These are phyloP conservation scores for Calephelis virginiensis DNA, from an alignment of 1,140 invertebrate species.

Conservation along the genomic window DNA sequence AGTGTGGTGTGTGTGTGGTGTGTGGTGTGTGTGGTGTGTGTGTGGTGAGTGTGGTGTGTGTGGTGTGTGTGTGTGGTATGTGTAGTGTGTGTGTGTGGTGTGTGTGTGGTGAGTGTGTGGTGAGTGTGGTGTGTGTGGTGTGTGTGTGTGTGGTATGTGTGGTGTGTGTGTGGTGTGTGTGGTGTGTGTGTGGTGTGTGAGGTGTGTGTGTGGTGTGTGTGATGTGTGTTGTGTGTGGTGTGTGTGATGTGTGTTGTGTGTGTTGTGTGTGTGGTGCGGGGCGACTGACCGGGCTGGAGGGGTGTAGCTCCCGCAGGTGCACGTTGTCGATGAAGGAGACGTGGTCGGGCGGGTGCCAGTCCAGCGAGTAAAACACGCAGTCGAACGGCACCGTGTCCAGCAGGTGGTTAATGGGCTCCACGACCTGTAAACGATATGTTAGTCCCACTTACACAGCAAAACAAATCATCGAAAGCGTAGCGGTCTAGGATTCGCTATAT, in stretches of 20 bases:
- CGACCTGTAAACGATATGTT: slow-evolving; percentile 79
- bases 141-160: too few species aligned
- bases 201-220: not conserved
- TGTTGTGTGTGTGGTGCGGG: not conserved
- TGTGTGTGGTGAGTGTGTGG: not conserved
- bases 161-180: too few species aligned
- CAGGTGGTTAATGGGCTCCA: slow-evolving; percentile 94
- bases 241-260: too few species aligned
- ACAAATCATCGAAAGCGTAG: too few species aligned
- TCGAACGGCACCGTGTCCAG: slow-evolving; percentile 93
- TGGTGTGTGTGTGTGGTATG: not conserved
- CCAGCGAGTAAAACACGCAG: slow-evolving; percentile 95
- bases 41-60: not conserved
- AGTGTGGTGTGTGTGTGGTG: not conserved
- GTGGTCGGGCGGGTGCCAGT: slow-evolving; percentile 98
- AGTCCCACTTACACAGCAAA: not conserved
- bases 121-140: not conserved
- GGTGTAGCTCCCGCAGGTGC: slow-evolving; percentile 82
- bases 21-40: too few species aligned
- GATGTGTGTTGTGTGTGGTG: too few species aligned
- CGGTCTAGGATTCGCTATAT: too few species aligned
- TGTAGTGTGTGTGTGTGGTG: too few species aligned
- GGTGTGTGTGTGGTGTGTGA: not conserved
- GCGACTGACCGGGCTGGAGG: slow-evolving; percentile 81
- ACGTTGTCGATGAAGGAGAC: slow-evolving; percentile 98